phyloP scores from a whole-genome alignment of 2,888 invertebrate species.

The Eilema depressum region DNA sequence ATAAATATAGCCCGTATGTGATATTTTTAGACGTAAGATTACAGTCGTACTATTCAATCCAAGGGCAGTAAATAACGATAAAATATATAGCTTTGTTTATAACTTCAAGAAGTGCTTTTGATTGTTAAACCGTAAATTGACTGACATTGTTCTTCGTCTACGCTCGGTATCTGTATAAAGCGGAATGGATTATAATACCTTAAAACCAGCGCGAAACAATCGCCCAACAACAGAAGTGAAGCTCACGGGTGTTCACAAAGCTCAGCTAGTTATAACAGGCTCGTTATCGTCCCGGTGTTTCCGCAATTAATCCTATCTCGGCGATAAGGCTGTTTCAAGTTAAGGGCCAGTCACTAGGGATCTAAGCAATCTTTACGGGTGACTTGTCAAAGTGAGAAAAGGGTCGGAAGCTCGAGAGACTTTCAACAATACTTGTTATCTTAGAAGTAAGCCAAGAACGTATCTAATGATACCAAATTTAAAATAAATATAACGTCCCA shows the following conservation, averaged over 20 bases:
- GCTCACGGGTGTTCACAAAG: conserved; percentile 61
- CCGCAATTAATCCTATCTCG: conserved; percentile 85
- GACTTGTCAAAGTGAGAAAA: conserved; percentile 86
- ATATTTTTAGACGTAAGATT: too few species aligned
- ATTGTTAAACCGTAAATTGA: not conserved
- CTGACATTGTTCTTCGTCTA: conserved; percentile 14
- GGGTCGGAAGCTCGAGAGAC: conserved; percentile 84
- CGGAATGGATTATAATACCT: conserved; percentile 46
- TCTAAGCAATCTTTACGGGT: conserved; percentile 87
- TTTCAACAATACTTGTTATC: conserved; percentile 87
- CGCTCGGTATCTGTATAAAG: conserved; percentile 32
- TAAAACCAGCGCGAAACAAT: conserved; percentile 52
- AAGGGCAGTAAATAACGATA: not conserved
- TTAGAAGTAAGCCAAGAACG: conserved; percentile 82
- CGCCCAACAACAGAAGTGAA: conserved; percentile 47
- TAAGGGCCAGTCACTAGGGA: conserved; percentile 83
- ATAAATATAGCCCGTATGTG: too few species aligned
- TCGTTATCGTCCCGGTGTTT: conserved; percentile 82
- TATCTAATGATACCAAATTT: conserved; percentile 83
- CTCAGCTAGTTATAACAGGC: conserved; percentile 76
- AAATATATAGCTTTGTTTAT: not conserved
- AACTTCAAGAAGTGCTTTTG: conserved; percentile 17
- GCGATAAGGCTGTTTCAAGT: conserved; percentile 84
- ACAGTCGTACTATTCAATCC: not conserved
- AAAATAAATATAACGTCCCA: conserved; percentile 72